phyloP scores from a whole-genome alignment of 2,797 vertebrate species.

The Microctenopoma stevenorrisi region DNA sequence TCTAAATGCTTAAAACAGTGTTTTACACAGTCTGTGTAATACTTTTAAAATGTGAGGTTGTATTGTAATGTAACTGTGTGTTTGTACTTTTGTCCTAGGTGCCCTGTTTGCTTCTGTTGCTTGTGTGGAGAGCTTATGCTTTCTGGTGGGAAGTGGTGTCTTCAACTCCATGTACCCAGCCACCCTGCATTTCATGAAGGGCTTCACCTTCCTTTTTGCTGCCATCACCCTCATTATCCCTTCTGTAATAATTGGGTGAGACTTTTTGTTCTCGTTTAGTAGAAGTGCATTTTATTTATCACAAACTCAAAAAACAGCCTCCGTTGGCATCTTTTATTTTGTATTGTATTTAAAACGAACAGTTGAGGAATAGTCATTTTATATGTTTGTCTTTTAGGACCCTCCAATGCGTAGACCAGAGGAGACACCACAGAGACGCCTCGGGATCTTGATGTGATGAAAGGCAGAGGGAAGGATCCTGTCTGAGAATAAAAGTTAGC shows the following conservation, averaged over 20 bases:
- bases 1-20: background rate
- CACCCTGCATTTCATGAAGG: conserved; percentile 92
- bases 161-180: conserved; percentile 94
- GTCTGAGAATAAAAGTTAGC: background rate
- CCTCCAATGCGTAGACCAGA: conserved; percentile 74
- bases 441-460: conserved; percentile 52
- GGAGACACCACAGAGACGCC: conserved; percentile 46
- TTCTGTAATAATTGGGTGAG: conserved; percentile 90
- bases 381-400: conserved; percentile 61
- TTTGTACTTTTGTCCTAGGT: conserved; percentile 76
- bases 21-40: background rate
- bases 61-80: background rate
- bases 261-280: conserved; percentile 10
- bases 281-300: background rate
- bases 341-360: background rate
- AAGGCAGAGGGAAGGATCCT: background rate
- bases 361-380: background rate
- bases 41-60: background rate
- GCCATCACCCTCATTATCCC: conserved; percentile 89
- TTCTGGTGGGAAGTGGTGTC: conserved; percentile 85
- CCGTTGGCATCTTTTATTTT: background rate
- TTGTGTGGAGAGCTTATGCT: conserved; percentile 89
- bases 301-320: too few relatives aligned
- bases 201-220: conserved; percentile 92
- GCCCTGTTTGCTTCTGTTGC: conserved; percentile 92